Base-by-base conservation (phyloP, 2,113 vertebrate genomes). In the Hydrolagus affinis region DNA sequence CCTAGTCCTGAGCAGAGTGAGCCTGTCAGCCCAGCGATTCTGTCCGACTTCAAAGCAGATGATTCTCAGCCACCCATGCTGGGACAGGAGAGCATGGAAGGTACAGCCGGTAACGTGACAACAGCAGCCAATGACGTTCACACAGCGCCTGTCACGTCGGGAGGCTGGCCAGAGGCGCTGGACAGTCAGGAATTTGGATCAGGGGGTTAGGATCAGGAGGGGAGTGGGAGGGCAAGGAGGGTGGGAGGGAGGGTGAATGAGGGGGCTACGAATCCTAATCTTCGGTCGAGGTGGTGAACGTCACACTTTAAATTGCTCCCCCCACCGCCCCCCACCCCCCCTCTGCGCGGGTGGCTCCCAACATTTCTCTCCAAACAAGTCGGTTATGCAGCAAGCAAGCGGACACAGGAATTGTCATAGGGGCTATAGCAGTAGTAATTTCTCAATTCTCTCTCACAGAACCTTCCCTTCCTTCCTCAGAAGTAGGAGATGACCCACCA, bases 1-100 rank as follows among this genome's bases (percentile, higher is more conserved):
- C 94, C 96, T 85, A 98, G 97, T 87, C 97, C 96, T 2, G 96
- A 96, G 89, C 96, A 96, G 89, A 98, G 97, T 0, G 95, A 96
- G 89, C 96, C 95, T 4, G 91, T 95, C 90, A 97, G 96, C 87
- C 96, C 96, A 32, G 94, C 95, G 1, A 97, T 97, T 72, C 91
- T 93, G 0, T 94, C 95, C 0, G 95, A 94, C 88, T 95, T 96
- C 90, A 94, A 96, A 60, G 94, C 95, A 0, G 96, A 98, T 0
- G 97, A 98, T 90, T 97, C 97, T 0, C 97, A 98, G 90, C 97
- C 97, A 0, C 97, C 97, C 0, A 98, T 96, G 0, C 91, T 99
- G 86, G 97, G 97, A 66, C 97, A 98, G 90, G 97, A 98, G 92
- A 95, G 91, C 0, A 92, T 98, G 85, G 96, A 98, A 89, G 97